Percentiles rank a stretch among this genome's conserved stretches.
These are phyloP conservation scores for Chiroxiphia lanceolata DNA, from an alignment of 2,797 vertebrate genomes.

Conservation along the genomic window DNA sequence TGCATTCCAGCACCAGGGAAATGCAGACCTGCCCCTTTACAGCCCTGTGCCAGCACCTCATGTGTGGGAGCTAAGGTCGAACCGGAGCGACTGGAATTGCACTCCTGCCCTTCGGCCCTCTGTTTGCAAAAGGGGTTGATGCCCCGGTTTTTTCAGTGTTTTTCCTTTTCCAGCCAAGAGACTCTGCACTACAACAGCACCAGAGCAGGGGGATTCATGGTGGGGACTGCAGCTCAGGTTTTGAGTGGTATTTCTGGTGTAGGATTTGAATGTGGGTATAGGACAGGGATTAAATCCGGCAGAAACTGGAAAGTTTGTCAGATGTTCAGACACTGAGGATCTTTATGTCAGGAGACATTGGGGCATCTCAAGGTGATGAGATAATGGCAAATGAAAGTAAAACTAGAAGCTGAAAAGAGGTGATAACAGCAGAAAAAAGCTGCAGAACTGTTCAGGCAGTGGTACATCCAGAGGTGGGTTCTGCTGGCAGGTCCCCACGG, in stretches of 20 bases:
- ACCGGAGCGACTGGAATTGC: not conserved
- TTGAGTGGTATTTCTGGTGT: not conserved
- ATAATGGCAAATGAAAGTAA: not conserved
- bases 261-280: rapidly evolving
- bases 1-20: not conserved
- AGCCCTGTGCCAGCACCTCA: rapidly evolving
- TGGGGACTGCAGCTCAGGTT: not conserved
- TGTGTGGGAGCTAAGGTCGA: not conserved
- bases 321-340: not conserved
- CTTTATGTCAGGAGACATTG: rapidly evolving
- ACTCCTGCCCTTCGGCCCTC: not conserved
- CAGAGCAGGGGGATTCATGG: rapidly evolving
- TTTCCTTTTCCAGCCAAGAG: not conserved
- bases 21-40: rapidly evolving
- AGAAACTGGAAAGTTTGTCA: not conserved
- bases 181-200: rapidly evolving
- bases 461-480: not conserved
- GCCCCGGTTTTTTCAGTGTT: not conserved
- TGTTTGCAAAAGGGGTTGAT: slow-evolving; percentile 28
- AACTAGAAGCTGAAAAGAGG: not conserved
- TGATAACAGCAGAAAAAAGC: not conserved
- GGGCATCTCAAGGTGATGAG: not conserved
- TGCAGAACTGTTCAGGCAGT: rapidly evolving
- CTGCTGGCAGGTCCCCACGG: not conserved
- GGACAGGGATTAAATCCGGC: not conserved